phyloP scores from a whole-genome alignment of 2,888 invertebrate species.

The Flabesymbios commensalis region DNA sequence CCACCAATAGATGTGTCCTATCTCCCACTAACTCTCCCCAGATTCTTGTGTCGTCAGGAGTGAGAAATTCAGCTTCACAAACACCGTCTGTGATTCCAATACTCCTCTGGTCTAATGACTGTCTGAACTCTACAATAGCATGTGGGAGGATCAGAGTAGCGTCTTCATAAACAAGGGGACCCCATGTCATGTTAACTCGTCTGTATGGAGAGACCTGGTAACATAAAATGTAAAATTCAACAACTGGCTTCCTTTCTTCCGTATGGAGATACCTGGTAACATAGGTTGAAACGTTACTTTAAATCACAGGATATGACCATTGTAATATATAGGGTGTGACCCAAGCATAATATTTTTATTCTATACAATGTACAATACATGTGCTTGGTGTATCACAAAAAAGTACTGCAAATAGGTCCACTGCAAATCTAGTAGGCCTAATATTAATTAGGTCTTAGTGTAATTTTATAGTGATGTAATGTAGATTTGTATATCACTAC shows the following conservation, averaged over 20 bases:
- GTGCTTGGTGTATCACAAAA: no score
- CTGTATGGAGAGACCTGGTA: slow-evolving; percentile 36
- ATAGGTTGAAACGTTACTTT: no score
- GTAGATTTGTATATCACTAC: no score
- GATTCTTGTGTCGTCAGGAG: slow-evolving; percentile 22
- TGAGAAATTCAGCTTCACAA: slow-evolving; percentile 9
- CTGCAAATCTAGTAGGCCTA: no score
- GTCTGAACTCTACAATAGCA: slow-evolving; percentile 40
- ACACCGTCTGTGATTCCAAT: neutral
- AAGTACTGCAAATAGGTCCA: no score
- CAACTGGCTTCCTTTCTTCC: neutral
- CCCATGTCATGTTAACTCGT: slow-evolving; percentile 42
- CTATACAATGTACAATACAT: no score
- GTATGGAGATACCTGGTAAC: no score
- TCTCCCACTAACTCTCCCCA: slow-evolving; percentile 41
- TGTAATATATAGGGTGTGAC: no score
- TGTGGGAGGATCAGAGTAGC: slow-evolving; percentile 41
- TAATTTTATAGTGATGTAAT: no score
- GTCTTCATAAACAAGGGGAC: slow-evolving; percentile 39
- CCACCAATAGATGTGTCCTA: slow-evolving; percentile 38
- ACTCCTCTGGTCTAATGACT: slow-evolving; percentile 14
- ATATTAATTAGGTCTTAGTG: no score
- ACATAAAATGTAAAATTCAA: neutral
- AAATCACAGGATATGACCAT: no score
- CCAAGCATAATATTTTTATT: no score